These are phyloP conservation scores for Plectropomus leopardus DNA, from an alignment of 2,113 vertebrate species.

Conservation along the genomic window DNA sequence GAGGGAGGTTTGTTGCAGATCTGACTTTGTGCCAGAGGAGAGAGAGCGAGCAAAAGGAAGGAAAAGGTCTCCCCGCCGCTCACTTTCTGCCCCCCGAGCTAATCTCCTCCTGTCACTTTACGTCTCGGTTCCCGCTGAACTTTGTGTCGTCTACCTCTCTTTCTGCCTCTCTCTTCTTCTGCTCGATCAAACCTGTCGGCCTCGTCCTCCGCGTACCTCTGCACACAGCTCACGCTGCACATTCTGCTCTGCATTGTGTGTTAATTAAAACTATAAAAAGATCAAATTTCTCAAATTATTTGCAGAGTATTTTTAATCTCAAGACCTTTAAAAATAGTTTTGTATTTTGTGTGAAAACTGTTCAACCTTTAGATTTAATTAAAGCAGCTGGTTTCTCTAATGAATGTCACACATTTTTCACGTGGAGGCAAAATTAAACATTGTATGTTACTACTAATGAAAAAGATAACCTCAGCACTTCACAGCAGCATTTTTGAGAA, in stretches of 20 bases:
- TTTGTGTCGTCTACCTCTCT: background rate
- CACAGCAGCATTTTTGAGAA: background rate
- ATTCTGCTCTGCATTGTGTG: background rate
- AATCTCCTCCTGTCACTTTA: background rate
- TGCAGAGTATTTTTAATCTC: background rate
- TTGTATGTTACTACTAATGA: background rate
- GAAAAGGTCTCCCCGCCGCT: background rate
- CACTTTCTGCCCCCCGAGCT: background rate
- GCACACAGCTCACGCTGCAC: background rate
- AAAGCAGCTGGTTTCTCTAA: background rate
- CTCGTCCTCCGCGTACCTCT: background rate
- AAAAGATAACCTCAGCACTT: background rate
- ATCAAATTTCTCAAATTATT: background rate
- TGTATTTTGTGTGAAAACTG: no score
- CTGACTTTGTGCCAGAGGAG: background rate
- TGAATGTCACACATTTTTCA: background rate
- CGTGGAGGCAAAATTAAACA: background rate
- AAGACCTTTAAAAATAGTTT: background rate
- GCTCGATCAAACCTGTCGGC: conserved; percentile 9
- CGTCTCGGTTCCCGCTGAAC: background rate
- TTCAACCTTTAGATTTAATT: background rate
- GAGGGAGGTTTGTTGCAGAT: background rate
- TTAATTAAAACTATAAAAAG: background rate
- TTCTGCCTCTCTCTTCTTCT: background rate
- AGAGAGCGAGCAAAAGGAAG: background rate